Evolutionary conservation across 1,140 invertebrate genomes (phyloP), one percentile per base, ranked within the genome.

Genomic region (Galleria mellonella): DNA sequence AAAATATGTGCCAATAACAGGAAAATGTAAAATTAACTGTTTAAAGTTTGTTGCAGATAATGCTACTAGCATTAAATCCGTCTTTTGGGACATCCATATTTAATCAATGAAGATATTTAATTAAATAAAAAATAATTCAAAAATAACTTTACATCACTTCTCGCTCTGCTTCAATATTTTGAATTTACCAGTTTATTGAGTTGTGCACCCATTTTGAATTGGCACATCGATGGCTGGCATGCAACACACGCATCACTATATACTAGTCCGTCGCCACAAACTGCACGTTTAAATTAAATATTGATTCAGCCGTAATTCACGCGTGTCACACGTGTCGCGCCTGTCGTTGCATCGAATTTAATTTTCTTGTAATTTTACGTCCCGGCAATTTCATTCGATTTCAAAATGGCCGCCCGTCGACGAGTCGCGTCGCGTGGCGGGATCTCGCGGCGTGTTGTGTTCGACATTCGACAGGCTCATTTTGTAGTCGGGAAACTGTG

Each of bases 291-390:
- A 47, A 47, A 47, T 47, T 47, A 41, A 39, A 47, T 47, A 42
- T 47, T 47, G 41, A 47, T 47, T 47, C 45, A 41, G 38, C 29
- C 38, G 38, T 40, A 41, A 47, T 50, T 47, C 44, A 49, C 57
- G 36, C 47, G 28, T 43, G 55, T 53, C 53, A 55, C 48, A n/a
- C 43, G 29, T 39, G 41, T 41, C 43, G 30, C 30, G 30, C 17
- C 29, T 54, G 52, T 51, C 53, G 42, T 35, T 39, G 47, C 15
- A 32, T 56, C 47, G 42, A 57, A 63, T 23, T 11, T 17, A 70
- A 68, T 61, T 73, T 53, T 44, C 52, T 52, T 50, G 49, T 56
- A 66, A 73, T 71, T 68, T 58, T 14, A 54, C 56, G 51, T 59
- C 36, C 44, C 33, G 43, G 57, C 44, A 58, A 62, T 63, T 67